phyloP scores from a whole-genome alignment of 1,140 invertebrate genomes.

The Euura lappo region DNA sequence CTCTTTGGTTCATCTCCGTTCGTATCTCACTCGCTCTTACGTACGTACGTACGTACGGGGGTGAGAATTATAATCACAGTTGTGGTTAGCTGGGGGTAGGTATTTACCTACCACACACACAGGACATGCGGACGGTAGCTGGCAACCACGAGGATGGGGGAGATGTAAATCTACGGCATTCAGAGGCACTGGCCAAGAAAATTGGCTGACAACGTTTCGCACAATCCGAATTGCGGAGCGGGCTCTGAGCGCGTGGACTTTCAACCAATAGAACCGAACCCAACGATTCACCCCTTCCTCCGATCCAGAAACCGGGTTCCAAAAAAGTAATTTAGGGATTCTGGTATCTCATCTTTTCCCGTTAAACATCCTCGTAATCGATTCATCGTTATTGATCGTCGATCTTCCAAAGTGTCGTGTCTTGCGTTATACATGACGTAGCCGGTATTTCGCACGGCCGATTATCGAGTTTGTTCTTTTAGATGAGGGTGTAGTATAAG shows the following conservation, averaged over 20 bases:
- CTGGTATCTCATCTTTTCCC: background rate
- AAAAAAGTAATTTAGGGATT: background rate
- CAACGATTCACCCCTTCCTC: background rate
- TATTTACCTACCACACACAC: slow-evolving; percentile 50
- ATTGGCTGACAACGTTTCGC: slow-evolving; percentile 60
- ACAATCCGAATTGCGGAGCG: background rate
- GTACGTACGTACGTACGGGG: slow-evolving; percentile 33
- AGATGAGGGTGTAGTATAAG: background rate
- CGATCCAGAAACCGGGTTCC: background rate
- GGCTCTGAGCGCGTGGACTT: background rate
- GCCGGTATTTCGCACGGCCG: background rate
- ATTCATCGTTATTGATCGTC: background rate
- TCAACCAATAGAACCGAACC: background rate
- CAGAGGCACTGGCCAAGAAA: slow-evolving; percentile 62
- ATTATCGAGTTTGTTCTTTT: background rate
- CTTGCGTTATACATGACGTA: too few species aligned
- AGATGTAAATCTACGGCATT: slow-evolving; percentile 62
- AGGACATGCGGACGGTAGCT: slow-evolving; percentile 31
- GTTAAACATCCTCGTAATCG: background rate
- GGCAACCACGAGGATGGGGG: slow-evolving; percentile 31
- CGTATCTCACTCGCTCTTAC: slow-evolving; percentile 22
- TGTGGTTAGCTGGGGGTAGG: slow-evolving; percentile 54
- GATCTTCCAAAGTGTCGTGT: too few species aligned
- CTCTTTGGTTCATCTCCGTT: slow-evolving; percentile 9
- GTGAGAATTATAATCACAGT: slow-evolving; percentile 59